Percentiles rank a stretch among this genome's conserved stretches.
phyloP scores from a whole-genome alignment of 2,113 vertebrate genomes.

The Narcine bancroftii region DNA sequence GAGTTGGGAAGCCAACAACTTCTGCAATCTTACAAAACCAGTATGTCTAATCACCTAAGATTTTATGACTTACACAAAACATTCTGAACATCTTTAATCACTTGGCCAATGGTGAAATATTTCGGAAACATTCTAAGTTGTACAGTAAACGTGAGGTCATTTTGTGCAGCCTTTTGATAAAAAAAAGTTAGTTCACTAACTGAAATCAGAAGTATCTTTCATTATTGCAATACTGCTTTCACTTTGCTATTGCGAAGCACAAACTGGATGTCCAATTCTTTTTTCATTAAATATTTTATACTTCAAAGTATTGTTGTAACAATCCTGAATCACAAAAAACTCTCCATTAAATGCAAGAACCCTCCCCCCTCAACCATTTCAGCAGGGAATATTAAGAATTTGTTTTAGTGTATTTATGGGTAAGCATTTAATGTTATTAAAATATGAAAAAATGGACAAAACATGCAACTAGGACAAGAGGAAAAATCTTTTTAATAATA shows the following conservation, averaged over 20 bases:
- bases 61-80: neutral
- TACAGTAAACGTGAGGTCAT: neutral
- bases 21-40: neutral
- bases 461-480: no score
- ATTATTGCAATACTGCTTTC: neutral
- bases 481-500: no score
- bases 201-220: neutral
- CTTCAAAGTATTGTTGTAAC: neutral
- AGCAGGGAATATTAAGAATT: no score
- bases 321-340: neutral
- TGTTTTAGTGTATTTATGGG: no score
- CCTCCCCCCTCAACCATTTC: no score
- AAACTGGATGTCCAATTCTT: neutral
- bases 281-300: neutral
- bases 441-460: no score
- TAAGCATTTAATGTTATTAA: no score
- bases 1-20: neutral
- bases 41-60: neutral
- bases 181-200: neutral
- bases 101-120: neutral
- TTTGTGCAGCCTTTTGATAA: neutral
- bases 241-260: neutral
- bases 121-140: neutral
- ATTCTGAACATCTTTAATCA: neutral
- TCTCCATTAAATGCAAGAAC: neutral